phyloP scores from a whole-genome alignment of 2,797 vertebrate species.

The Sebastes elongatus region DNA sequence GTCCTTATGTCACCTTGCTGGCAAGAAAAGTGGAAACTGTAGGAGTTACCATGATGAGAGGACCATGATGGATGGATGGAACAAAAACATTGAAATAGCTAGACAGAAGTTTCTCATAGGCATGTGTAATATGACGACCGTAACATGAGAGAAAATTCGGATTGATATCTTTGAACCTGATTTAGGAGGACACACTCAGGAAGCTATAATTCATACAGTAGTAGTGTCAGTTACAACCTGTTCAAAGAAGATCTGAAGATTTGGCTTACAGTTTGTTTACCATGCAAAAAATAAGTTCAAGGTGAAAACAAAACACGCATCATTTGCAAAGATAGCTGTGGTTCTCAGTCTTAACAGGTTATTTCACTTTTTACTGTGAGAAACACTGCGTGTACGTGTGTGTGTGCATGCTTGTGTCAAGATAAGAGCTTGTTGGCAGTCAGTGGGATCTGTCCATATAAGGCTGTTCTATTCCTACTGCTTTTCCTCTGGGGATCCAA shows the following conservation, averaged over 20 bases:
- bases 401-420: constrained; percentile 33
- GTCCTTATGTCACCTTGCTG: constrained; percentile 58
- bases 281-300: neutral
- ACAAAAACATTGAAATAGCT: constrained; percentile 37
- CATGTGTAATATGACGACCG: constrained; percentile 36
- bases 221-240: constrained; percentile 1
- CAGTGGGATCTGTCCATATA: constrained; percentile 68
- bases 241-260: constrained; percentile 1
- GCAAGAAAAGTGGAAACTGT: constrained; percentile 29
- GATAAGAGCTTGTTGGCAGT: constrained; percentile 62
- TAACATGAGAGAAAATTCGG: constrained; percentile 42
- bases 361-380: neutral
- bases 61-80: constrained; percentile 34
- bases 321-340: neutral
- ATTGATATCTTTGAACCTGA: constrained; percentile 56
- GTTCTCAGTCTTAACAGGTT: neutral
- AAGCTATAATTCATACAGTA: constrained; percentile 37
- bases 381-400: neutral
- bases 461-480: constrained; percentile 78
- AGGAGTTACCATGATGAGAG: neutral
- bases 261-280: constrained; percentile 8
- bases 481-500: constrained; percentile 65
- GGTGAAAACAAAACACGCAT: neutral
- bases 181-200: constrained; percentile 16
- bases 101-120: neutral